Base-by-base conservation (phyloP, 2,888 invertebrate species). In the Ecdyonurus torrentis region DNA sequence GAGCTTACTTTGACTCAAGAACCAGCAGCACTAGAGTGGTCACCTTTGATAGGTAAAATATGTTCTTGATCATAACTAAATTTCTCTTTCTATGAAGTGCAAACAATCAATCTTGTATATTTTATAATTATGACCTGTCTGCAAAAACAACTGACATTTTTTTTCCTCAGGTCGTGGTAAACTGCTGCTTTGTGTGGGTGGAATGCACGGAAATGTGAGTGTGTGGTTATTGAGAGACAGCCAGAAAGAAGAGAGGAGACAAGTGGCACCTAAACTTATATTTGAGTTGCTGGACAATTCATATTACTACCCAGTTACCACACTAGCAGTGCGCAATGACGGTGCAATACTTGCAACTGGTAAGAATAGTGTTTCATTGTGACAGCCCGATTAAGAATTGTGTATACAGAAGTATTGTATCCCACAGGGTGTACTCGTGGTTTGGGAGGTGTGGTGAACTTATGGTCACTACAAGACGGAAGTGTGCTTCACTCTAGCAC, bases 401-500 rank as follows among this genome's bases (percentile, higher is more conserved):
- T n/a, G 10, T 60, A 18, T 2, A 25, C n/a, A 7, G 10, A 25
- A 23, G 20, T 10, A 50, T 18, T 61, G 7, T 53, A 55, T 23
- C 23, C 64, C 67, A 15, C 60, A 70, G 72, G 72, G 20, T 77
- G 76, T 68, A 67, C 72, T 2, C 76, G 76, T 69, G 75, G 74
- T n/a, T 69, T 71, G 1, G 72, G 68, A 63, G 81, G 81, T 3
- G 76, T 81, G 66, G 74, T 82, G 2, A 83, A 83, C 69, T 75
- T 83, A 63, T 83, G 83, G 83, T 80, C 81, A 0, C 71, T 83
- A 20, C 74, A 79, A 71, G 79, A 82, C 71, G 81, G 81, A 0
- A 77, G 77, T 64, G 70, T 83, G 58, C 72, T 82, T 5, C 78
- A 82, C 67, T 81, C 81, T 0, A 71, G 76, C 23, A 76, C 78